Evolutionary conservation across 2,113 vertebrate genomes (phyloP), one percentile per base, ranked within the genome.

Genomic region (Corythornis cristatus): DNA sequence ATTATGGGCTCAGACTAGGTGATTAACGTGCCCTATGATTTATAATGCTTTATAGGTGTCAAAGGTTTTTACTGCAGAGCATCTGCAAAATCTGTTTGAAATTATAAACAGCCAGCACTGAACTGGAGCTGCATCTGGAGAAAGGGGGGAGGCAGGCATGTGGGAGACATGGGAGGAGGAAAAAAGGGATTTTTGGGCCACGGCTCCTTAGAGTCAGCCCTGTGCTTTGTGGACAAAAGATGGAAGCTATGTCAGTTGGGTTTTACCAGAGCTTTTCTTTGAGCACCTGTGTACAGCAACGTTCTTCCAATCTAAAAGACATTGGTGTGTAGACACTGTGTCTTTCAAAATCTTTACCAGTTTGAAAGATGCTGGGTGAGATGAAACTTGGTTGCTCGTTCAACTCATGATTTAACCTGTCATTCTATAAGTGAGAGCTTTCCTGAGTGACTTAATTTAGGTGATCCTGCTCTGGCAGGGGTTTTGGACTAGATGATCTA

Each of bases 1-100:
- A 94, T 96, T 96, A 95, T 93, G 91, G 89, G 94, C 93, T 96
- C 93, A 96, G 96, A 95, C 92, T 70, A 91, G 81, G 71, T 73
- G 94, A 96, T 94, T 95, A 95, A 87, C 1, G 0, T 58, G 67
- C 85, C 75, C 87, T 50, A 14, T 72, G 87, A 70, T 93, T 87
- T 92, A 42, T 21, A 82, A 84, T 33, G 91, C 89, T 93, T 87
- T 89, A 2, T 64, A 89, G 87, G 82, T 76, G 89, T 89, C 87
- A 85, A 83, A 93, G 89, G 45, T 21, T 92, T 95, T 85, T 79
- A 13, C 58, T 83, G 96, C 84, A 70, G 62, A 85, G 91, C 66
- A 61, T 91, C 89, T 95, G 93, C 91, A 87, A 85, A 93, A 91
- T 0, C 16, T 15, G 62, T 25, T 78, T 67, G 8, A 11, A 78